Base-by-base conservation (phyloP, 1,140 invertebrate genomes). In the Penaeus japonicus region DNA sequence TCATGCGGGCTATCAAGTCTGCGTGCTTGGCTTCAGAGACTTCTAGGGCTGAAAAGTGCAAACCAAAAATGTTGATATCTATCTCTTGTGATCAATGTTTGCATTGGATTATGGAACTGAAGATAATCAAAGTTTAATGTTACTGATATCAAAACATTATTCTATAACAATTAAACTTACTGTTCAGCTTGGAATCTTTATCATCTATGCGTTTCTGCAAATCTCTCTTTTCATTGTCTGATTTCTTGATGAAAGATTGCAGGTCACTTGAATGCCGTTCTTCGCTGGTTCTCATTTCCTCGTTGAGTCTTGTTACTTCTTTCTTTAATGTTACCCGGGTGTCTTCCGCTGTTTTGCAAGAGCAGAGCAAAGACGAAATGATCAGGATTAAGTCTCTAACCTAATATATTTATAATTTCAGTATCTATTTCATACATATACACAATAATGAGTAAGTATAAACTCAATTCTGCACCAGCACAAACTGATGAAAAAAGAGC, bases 201-300 rank as follows among this genome's bases (percentile, higher is more conserved):
- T 90, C 90, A 57, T 90, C 87, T 5, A 90, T 59, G 47, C 86
- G 80, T 81, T 90, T 90, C 39, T 90, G 90, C 30, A 90, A 54
- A 53, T 90, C 90, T 55, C 89, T 90, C 85, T 90, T 90, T 62
- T 90, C 90, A 22, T 75, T 59, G 39, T 90, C 90, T 27, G 83
- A n/a, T 30, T 86, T 89, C 54, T 85, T 90, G 27, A 90, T 77
- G 80, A 89, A 65, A 15, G 65, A 35, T 47, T 90, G 90, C 32
- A 87, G n/a, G 39, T 90, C 90, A 18, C 32, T 84, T 22, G 87
- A 86, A 35, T 85, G 30, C 24, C 87, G 57, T 24, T 90, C 90
- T 47, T 90, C 90, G 39, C 54, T 24, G 18, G 80, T 47, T 15
- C 89, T 73, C 20, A 83, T 73, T 20, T 89, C 90, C 22, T 90